Conservation (phyloP, 2,797 vertebrate genomes). For the Lateolabrax maculatus region DNA sequence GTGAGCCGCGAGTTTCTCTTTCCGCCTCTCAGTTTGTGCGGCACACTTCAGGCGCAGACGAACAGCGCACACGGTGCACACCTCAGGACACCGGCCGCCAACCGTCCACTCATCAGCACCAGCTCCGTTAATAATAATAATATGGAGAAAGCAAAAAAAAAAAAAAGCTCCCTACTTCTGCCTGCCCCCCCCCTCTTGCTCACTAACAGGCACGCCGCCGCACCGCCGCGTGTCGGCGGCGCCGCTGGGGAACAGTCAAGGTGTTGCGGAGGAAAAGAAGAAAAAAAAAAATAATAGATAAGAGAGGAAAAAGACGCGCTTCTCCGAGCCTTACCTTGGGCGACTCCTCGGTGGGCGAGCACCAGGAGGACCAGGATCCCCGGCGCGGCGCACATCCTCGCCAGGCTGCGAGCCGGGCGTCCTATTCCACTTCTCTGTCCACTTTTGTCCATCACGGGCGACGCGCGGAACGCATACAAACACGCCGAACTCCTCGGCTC, state of each 20-base stretch:
- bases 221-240: conserved; percentile 21
- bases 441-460: conserved; percentile 88
- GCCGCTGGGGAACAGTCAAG: too few species aligned
- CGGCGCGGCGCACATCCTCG: conserved; percentile 88
- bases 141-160: too few species aligned
- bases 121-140: conserved; percentile 23
- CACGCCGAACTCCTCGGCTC: conserved; percentile 68
- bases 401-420: conserved; percentile 81
- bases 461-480: conserved; percentile 66
- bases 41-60: background rate
- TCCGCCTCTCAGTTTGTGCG: background rate
- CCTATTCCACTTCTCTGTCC: conserved; percentile 89
- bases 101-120: conserved; percentile 26
- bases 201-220: background rate
- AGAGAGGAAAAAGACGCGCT: conserved; percentile 26
- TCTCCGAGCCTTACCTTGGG: conserved; percentile 88
- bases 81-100: conserved; percentile 28
- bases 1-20: conserved; percentile 32
- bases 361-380: conserved; percentile 88
- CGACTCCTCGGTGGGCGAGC: conserved; percentile 85
- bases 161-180: too few species aligned
- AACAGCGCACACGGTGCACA: too few species aligned
- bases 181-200: too few species aligned
- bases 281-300: too few species aligned
- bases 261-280: too few species aligned